A percentile compares a stretch with the other conserved stretches of the same genome.
Conservation (phyloP, 2,113 vertebrate species). For the Ovibos moschatus region DNA sequence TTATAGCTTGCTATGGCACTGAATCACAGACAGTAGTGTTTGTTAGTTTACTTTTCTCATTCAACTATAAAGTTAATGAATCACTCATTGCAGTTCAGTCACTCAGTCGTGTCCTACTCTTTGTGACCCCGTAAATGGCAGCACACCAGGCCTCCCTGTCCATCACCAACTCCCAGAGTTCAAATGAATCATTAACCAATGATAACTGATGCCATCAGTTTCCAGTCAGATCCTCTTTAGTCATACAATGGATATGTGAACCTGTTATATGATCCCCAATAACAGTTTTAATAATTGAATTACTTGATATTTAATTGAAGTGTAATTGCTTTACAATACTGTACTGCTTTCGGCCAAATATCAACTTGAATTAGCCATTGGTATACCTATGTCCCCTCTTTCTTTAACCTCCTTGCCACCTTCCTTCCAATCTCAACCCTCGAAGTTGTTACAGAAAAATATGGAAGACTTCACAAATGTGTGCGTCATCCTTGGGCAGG, state of each 20-base stretch:
- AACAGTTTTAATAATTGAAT: not conserved
- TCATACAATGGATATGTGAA: not conserved
- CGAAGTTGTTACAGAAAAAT: too few relatives aligned
- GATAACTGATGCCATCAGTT: not conserved
- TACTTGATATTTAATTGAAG: not conserved
- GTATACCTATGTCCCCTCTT: too few relatives aligned
- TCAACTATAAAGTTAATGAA: not conserved
- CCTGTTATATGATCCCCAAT: not conserved
- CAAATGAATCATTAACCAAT: not conserved
- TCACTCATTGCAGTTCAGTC: not conserved
- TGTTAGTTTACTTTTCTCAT: not conserved
- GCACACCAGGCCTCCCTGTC: too few relatives aligned
- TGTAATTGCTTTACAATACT: not conserved
- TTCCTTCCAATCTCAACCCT: not conserved
- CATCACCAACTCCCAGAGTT: too few relatives aligned
- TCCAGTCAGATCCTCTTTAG: not conserved
- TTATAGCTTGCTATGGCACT: not conserved
- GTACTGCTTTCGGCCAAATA: not conserved
- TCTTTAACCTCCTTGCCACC: too few relatives aligned
- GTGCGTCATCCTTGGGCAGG: too few relatives aligned
- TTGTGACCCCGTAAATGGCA: too few relatives aligned
- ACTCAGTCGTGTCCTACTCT: too few relatives aligned
- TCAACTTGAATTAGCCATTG: not conserved
- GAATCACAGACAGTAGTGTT: not conserved
- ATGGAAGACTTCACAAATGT: too few relatives aligned